Evolutionary conservation across 37 sponge, comb jelly and placozoan genomes (phyloP), one percentile per base, ranked within the genome.

Genomic region (Agelas oroides): DNA sequence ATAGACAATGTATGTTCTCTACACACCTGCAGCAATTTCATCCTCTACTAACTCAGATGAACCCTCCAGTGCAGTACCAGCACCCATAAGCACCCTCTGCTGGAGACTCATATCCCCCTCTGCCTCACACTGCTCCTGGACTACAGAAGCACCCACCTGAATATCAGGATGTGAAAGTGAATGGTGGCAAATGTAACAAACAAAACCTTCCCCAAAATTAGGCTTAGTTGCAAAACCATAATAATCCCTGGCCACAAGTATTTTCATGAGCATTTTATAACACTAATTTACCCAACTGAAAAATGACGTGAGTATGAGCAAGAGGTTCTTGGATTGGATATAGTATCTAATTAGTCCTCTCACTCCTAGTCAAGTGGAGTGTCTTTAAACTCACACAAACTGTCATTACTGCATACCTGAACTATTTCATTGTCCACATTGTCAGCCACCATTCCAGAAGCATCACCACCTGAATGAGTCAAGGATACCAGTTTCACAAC

Each of bases 401-500:
- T 34, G 5, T 1, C 12, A 14, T 27, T 12, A 61, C 5, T 61
- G 25, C 27, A 12, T 35, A 85, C 89, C 53, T 57, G 23, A 16
- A 90, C 86, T 34, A 34, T 54, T 15, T 63, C 58, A 75, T 90
- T 90, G 81, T 85, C 91, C 58, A 90, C 91, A 41, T 73, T 80
- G 31, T 90, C 86, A 1, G 70, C 86, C 23, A 90, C 81, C 30
- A 80, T 71, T 30, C 81, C 82, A 28, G 81, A 81, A 31, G 76
- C 53, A 34, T 85, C 91, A 37, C 86, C 86, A 64, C 54, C 76
- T 84, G 46, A 3, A 46, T 46, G 46, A 46, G 24, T 72, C 53
- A 56, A 19, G 59, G 24, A 82, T 46, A 8, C 46, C 46, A 46
- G 46, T 12, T 3, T 3, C 46, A 3, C n/a, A 32, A 73, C 23